These are phyloP conservation scores for Xiphias gladius DNA, from an alignment of 2,113 vertebrate species.

Conservation along the genomic window DNA sequence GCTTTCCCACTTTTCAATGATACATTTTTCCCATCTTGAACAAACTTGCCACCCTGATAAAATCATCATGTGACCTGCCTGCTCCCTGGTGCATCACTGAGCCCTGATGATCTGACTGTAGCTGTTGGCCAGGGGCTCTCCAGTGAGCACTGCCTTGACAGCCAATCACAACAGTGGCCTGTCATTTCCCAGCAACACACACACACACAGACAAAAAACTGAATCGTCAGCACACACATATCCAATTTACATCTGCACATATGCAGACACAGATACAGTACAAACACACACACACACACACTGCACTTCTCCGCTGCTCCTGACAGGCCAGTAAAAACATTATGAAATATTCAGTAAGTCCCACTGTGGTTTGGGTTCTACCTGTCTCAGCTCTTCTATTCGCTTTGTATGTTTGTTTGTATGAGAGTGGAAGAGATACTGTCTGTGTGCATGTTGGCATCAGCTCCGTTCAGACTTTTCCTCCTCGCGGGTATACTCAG, in stretches of 20 bases:
- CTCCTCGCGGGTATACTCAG: slow-evolving; percentile 19
- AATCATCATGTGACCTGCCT: slow-evolving; percentile 33
- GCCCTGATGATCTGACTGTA: slow-evolving; percentile 38
- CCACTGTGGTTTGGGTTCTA: slow-evolving; percentile 59
- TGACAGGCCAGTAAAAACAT: slow-evolving; percentile 79
- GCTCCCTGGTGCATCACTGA: slow-evolving; percentile 38
- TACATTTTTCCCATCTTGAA: background rate
- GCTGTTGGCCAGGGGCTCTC: slow-evolving; percentile 33
- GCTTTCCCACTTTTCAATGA: background rate
- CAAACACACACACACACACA: background rate
- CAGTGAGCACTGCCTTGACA: slow-evolving; percentile 38
- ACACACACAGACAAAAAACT: slow-evolving; percentile 24
- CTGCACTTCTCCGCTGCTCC: slow-evolving; percentile 35
- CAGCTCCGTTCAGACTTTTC: background rate
- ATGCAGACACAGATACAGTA: slow-evolving; percentile 24
- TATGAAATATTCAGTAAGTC: slow-evolving; percentile 80
- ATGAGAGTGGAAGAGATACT: slow-evolving; percentile 15
- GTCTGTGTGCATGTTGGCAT: slow-evolving; percentile 47
- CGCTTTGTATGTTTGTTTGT: slow-evolving; percentile 47
- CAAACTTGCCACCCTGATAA: slow-evolving; percentile 18
- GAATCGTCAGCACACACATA: slow-evolving; percentile 19
- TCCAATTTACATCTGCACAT: slow-evolving; percentile 38
- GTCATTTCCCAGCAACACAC: slow-evolving; percentile 30
- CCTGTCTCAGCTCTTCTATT: slow-evolving; percentile 67
- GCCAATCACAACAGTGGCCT: slow-evolving; percentile 43